phyloP scores from a whole-genome alignment of 2,113 vertebrate genomes.

The Aspidoscelis tigris region DNA sequence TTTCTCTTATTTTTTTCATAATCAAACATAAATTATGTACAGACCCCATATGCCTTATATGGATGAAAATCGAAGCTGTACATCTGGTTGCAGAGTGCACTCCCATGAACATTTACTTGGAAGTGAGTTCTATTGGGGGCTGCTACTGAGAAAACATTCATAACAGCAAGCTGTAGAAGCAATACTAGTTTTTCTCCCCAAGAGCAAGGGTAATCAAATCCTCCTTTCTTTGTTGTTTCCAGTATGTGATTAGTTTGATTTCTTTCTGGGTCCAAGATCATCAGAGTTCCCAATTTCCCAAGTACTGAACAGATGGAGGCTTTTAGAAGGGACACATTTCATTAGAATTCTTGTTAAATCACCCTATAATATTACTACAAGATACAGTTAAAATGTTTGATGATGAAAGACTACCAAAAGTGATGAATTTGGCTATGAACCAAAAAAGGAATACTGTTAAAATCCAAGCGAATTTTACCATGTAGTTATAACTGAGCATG shows the following conservation, averaged over 20 bases:
- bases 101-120: conserved; percentile 8
- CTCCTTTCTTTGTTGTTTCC: conserved; percentile 20
- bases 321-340: conserved; percentile 42
- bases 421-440: conserved; percentile 28
- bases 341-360: conserved; percentile 54
- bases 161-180: neutral
- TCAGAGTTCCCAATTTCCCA: conserved; percentile 24
- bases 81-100: neutral
- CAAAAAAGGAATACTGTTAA: neutral
- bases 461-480: neutral
- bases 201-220: conserved; percentile 30
- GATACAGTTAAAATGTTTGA: conserved; percentile 23
- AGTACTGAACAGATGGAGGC: conserved; percentile 19
- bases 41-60: neutral
- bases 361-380: conserved; percentile 31
- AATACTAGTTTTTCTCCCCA: neutral
- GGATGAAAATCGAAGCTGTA: neutral
- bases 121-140: neutral
- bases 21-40: no score
- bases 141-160: neutral
- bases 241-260: neutral
- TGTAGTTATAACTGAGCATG: neutral
- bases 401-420: conserved; percentile 30
- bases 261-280: conserved; percentile 46
- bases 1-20: no score